Evolutionary conservation across 1,140 invertebrate genomes (phyloP).

Genomic region (Diuraphis noxia): DNA sequence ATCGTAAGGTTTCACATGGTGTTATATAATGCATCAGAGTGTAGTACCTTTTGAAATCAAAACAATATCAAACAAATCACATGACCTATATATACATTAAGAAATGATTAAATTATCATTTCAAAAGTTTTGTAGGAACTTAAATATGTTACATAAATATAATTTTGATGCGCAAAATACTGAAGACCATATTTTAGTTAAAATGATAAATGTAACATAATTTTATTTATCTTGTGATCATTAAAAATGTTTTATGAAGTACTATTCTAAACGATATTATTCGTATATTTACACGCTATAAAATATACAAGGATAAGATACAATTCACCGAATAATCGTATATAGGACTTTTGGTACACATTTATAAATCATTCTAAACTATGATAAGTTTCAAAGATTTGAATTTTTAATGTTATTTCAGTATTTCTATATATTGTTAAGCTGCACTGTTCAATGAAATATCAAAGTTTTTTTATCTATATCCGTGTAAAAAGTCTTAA

Average conservation of each 20-base stretch:
- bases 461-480: neutral
- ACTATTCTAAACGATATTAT: neutral
- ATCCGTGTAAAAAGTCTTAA: neutral
- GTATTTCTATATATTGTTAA: neutral
- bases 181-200: neutral
- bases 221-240: neutral
- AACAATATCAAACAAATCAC: neutral
- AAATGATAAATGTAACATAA: neutral
- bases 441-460: neutral
- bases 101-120: neutral
- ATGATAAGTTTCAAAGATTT: neutral
- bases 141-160: neutral
- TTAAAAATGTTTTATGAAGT: neutral
- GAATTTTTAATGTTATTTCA: neutral
- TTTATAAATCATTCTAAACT: neutral
- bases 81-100: neutral
- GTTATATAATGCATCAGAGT: neutral
- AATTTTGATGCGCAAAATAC: neutral
- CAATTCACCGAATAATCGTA: neutral
- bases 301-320: neutral
- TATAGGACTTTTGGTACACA: neutral
- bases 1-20: neutral
- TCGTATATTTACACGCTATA: neutral
- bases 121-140: neutral
- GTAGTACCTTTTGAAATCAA: neutral